phyloP scores from a whole-genome alignment of 2,113 vertebrate genomes.

The Nanorana parkeri region DNA sequence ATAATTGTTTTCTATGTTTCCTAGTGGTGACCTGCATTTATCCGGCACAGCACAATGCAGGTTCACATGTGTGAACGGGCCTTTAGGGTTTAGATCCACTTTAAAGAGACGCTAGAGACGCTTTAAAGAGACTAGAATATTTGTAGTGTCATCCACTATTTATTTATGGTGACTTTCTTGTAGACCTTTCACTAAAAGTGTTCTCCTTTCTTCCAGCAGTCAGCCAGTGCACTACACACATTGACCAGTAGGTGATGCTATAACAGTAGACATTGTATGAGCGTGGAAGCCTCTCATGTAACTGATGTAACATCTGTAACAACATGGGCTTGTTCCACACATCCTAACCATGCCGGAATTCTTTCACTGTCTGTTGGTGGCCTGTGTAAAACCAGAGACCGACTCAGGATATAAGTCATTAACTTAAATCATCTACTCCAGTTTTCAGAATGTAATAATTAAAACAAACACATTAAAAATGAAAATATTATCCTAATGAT shows the following conservation, averaged over 20 bases:
- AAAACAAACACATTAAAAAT: not conserved
- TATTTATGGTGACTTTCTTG: no score
- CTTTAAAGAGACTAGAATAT: no score
- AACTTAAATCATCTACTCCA: not conserved
- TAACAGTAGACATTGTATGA: not conserved
- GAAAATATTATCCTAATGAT: no score
- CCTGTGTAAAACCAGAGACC: conserved; percentile 9
- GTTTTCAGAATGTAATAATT: not conserved
- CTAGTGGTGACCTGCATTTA: no score
- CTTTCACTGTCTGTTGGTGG: conserved; percentile 16
- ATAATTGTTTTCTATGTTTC: no score
- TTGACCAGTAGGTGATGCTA: conserved; percentile 75
- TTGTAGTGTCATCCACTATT: no score
- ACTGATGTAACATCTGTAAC: conserved; percentile 40
- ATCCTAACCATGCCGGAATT: not conserved
- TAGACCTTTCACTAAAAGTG: no score
- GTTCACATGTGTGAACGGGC: no score
- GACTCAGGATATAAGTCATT: not conserved
- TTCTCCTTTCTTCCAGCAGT: not conserved
- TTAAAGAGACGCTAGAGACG: no score
- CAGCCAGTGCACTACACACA: not conserved
- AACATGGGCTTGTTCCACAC: not conserved
- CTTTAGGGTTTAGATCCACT: no score
- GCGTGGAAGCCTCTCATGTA: not conserved
- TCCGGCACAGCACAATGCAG: no score